Evolutionary conservation across 2,113 vertebrate genomes (phyloP), one percentile per base, ranked within the genome.

Genomic region (Chloroceryle aenea): DNA sequence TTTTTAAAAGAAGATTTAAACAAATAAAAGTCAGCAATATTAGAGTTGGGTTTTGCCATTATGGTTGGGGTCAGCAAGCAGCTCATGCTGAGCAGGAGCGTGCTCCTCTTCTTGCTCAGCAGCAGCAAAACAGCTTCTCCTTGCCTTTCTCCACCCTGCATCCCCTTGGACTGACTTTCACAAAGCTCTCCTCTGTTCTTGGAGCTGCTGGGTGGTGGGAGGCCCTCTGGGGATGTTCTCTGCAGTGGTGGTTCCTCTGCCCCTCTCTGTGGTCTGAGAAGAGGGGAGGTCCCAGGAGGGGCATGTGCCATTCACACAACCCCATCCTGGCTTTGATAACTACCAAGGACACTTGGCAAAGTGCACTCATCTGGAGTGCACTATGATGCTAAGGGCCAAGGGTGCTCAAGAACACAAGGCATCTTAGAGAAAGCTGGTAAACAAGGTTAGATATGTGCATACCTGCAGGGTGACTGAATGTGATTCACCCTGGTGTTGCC

Each of bases 401-500:
- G 74, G 56, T 2, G 0, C 55, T 73, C 53, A 53, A 25, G 76
- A 79, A 2, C 83, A 45, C 34, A 12, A 79, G 59, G 19, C 32
- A 43, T 71, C 67, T 77, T 47, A 25, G 42, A 52, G 50, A 38
- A 61, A 66, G 55, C 42, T 83, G 32, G 58, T 91, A 88, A 94
- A 88, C 78, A 95, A 62, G 67, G 75, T 77, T 83, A 77, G 86
- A 5, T 93, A 63, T 34, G 10, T 88, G 72, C 90, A 63, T 96
- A 80, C 88, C 79, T 90, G 56, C 56, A 86, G 92, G 66, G n/a
- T 93, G 87, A 92, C 61, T 88, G 66, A 43, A 71, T 62, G 5
- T 89, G 75, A 96, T 67, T 93, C 88, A 96, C 78, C 34, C 42
- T 36, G 62, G 32, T 79, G 48, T 87, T 95, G 72, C 69, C 47